A percentile compares a stretch with the other conserved stretches of the same genome.
Evolutionary conservation across 2,797 vertebrate genomes (phyloP).

Genomic region (Myripristis murdjan): DNA sequence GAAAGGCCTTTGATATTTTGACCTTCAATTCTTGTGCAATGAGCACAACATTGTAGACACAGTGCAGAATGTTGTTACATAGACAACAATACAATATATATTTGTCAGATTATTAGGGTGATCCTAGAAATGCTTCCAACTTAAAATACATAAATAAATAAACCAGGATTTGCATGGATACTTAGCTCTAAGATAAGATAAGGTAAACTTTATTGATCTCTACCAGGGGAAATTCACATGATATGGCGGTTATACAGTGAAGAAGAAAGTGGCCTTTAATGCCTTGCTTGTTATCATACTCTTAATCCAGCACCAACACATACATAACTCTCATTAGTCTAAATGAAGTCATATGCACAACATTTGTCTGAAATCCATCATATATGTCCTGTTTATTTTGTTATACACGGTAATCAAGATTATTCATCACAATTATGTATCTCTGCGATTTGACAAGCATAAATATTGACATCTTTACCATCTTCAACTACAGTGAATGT

Average conservation of each 20-base stretch:
- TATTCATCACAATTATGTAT: not conserved
- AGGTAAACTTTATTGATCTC: too few species aligned
- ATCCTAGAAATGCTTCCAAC: slow-evolving; percentile 6
- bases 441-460: slow-evolving; percentile 5
- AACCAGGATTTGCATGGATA: too few species aligned
- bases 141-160: not conserved
- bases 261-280: slow-evolving; percentile 31
- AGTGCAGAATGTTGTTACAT: not conserved
- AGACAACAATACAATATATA: not conserved
- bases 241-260: too few species aligned
- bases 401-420: too few species aligned
- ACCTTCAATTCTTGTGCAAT: not conserved
- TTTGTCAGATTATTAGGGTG: not conserved
- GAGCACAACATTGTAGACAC: not conserved
- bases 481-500: not conserved
- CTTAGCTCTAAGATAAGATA: too few species aligned
- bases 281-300: slow-evolving; percentile 22
- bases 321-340: slow-evolving; percentile 6
- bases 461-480: not conserved
- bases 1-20: not conserved
- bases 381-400: too few species aligned
- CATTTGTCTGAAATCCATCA: too few species aligned
- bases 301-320: slow-evolving; percentile 24
- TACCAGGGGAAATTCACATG: too few species aligned
- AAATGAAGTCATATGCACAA: too few species aligned